phyloP scores from a whole-genome alignment of 2,888 invertebrate species.

The Callyntrura guangdongensis region DNA sequence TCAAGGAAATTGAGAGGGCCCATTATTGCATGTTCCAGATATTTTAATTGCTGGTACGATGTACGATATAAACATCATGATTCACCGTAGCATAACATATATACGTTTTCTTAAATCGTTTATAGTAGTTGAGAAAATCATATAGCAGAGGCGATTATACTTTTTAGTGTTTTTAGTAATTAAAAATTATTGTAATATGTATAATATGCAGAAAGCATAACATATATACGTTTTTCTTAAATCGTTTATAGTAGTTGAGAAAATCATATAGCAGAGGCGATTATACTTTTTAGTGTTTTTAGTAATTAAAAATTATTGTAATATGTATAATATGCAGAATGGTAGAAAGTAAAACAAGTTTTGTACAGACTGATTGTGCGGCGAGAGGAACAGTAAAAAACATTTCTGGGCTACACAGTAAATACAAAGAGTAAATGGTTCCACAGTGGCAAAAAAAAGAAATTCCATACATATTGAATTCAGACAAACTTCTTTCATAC shows the following conservation, averaged over 20 bases:
- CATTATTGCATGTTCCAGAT: background rate
- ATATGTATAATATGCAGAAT: background rate
- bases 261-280: background rate
- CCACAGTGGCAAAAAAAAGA: background rate
- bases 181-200: constrained; percentile 2
- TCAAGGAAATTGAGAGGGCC: background rate
- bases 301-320: constrained; percentile 4
- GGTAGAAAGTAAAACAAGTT: constrained; percentile 47
- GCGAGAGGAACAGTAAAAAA: constrained; percentile 51
- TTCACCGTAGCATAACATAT: background rate
- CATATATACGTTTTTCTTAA: no score
- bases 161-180: background rate
- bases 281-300: background rate
- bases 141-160: background rate
- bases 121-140: background rate
- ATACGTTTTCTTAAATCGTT: no score
- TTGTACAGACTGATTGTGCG: constrained; percentile 71
- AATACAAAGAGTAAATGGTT: constrained; percentile 14
- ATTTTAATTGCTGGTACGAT: background rate
- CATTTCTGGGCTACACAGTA: constrained; percentile 3
- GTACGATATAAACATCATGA: background rate
- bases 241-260: no score
- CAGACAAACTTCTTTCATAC: background rate
- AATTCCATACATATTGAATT: background rate
- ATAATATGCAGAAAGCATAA: background rate